A percentile compares a stretch with the other conserved stretches of the same genome.
phyloP scores from a whole-genome alignment of 2,888 invertebrate species.

The Sthenelais limicola region DNA sequence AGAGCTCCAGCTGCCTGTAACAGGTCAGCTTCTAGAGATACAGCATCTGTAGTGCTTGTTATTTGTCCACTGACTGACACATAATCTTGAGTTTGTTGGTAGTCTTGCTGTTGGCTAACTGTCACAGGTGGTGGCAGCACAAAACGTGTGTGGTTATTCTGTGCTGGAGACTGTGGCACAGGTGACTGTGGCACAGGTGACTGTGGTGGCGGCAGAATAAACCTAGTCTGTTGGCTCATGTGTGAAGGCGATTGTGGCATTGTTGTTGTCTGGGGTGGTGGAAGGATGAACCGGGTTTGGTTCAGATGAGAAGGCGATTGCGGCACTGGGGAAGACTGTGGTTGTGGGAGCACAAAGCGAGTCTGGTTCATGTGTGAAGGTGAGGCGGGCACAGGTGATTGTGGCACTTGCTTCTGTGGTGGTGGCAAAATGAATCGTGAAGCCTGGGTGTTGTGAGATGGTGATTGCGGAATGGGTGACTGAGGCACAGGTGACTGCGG shows the following conservation, averaged over 20 bases:
- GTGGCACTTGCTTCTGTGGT: slow-evolving; percentile 38
- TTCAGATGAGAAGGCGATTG: slow-evolving; percentile 32
- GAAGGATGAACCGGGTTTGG: slow-evolving; percentile 26
- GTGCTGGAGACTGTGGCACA: slow-evolving; percentile 30
- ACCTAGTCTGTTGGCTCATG: slow-evolving; percentile 26
- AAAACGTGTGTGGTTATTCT: slow-evolving; percentile 54
- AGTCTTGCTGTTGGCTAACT: slow-evolving; percentile 6
- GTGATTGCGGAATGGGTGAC: slow-evolving; percentile 36
- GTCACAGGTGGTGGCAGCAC: slow-evolving; percentile 4
- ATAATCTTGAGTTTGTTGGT: slow-evolving; percentile 21
- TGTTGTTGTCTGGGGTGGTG: slow-evolving; percentile 25
- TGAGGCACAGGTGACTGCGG: slow-evolving; percentile 33
- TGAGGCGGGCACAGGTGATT: slow-evolving; percentile 19
- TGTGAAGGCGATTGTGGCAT: slow-evolving; percentile 33
- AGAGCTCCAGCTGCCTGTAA: slow-evolving; percentile 32
- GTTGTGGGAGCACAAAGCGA: slow-evolving; percentile 19
- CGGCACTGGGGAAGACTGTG: slow-evolving; percentile 30
- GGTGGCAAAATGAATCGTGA: slow-evolving; percentile 29
- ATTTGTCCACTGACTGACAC: slow-evolving; percentile 3
- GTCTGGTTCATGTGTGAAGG: slow-evolving; percentile 30
- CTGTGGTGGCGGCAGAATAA: slow-evolving; percentile 21
- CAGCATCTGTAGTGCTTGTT: neutral
- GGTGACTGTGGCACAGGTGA: slow-evolving; percentile 36
- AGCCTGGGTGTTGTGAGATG: slow-evolving; percentile 42
- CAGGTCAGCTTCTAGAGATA: slow-evolving; percentile 26